Base-by-base conservation (phyloP, 1,140 invertebrate species). In the Lucilia cuprina region DNA sequence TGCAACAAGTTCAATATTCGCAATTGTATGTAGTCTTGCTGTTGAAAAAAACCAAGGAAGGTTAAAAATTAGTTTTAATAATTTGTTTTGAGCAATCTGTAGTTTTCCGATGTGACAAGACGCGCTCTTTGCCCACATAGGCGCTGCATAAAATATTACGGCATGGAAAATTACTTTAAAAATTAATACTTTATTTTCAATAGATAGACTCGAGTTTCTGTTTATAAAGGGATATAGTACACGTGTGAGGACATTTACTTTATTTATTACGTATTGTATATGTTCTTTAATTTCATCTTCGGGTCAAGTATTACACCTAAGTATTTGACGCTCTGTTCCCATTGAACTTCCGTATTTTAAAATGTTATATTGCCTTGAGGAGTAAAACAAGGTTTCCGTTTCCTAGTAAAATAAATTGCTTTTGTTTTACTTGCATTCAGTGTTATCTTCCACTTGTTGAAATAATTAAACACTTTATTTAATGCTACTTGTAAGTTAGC, bases 171-270 rank as follows among this genome's bases (percentile, higher is more conserved):
- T 50, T 35, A 41, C 77, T 35, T 80, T 80, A n/a, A 47, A 49
- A 41, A 80, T 80, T 47, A 49, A 17, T 35, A 80, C 30, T 80
- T 47, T 80, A 35, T 80, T 80, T n/a, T 80, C 77, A n/a, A 47
- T 80, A 21, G n/a, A 25, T 41, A 80, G n/a, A 80, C 14, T 25
- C 14, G 77, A 80, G 14, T 80, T 80, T 41, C 77, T 80, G 19
- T 80, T 80, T 17, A 80, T 80, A 41, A 80, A 80, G 17, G 77
- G 30, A 41, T 80, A 47, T 50, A 80, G 49, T 50, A 50, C 49
- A 50, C 49, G 25, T 30, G 25, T 30, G 25, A 30, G 49, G 47
- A 80, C 19, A 25, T 74, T 25, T 74, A 74, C 25, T 74, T 21
- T 25, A 30, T 30, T 3, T 30, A 30, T 30, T 30, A 30, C 25